Evolutionary conservation across 2,797 vertebrate species (phyloP).

Genomic region (Neosilurus hyrtlii): DNA sequence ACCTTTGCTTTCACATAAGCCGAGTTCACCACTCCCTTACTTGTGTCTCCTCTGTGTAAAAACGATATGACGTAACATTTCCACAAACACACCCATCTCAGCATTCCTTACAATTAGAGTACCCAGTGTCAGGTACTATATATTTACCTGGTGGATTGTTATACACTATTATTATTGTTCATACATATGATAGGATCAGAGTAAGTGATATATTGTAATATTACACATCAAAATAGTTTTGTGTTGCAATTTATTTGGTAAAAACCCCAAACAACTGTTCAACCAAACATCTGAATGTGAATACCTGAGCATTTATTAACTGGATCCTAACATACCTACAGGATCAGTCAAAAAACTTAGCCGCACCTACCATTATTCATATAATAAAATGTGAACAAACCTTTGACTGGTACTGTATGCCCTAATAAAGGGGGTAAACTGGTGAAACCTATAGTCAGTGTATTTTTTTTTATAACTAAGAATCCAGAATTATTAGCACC

Average conservation of each 20-base stretch:
- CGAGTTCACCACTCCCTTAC: conserved; percentile 39
- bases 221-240: neutral
- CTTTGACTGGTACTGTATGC: too few species aligned
- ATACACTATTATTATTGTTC: neutral
- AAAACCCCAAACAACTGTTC: neutral
- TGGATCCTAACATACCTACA: neutral
- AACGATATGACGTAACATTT: conserved; percentile 17
- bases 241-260: neutral
- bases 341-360: too few species aligned
- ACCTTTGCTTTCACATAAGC: neutral
- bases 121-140: neutral
- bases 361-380: too few species aligned
- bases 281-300: neutral
- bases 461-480: neutral
- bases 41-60: neutral
- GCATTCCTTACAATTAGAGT: neutral
- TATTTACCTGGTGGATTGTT: neutral
- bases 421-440: neutral
- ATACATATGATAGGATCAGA: too few species aligned
- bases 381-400: too few species aligned
- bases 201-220: too few species aligned
- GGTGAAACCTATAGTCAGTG: neutral
- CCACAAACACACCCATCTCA: conserved; percentile 12
- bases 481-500: neutral
- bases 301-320: neutral